Base-by-base conservation (phyloP, 1,140 invertebrate species). In the Apis florea region DNA sequence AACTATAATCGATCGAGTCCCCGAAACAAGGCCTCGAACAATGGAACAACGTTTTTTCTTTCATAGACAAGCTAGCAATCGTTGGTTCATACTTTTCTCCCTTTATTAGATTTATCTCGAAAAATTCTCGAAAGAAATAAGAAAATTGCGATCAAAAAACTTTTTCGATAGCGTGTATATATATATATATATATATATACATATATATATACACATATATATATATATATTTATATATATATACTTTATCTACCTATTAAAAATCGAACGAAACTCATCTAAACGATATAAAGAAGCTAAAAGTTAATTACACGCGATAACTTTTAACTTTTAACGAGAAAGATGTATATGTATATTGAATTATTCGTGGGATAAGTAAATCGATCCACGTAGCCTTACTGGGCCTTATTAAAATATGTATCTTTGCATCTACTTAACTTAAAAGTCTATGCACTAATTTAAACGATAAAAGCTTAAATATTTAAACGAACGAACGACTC, bases 381-480 rank as follows among this genome's bases (percentile, higher is more conserved):
- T 91, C 90, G 70, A 93, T 90, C 93, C 92, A 93, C 93, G 90
- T 89, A 93, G 93, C 93, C 93, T 93, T 93, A 93, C 92, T 93
- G 90, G 93, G 93, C 93, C 93, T 93, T 93, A 93, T 91, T 93
- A 93, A 93, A 89, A 90, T 93, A 93, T 93, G 92, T 93, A 93
- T 93, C 91, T 92, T 93, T 90, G 89, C 92, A 93, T 93, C 90
- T 92, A 92, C 87, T 92, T 91, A 93, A 92, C 49, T 21, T 91
- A 91, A 93, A 92, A 70, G 49, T 92, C 87, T 88, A 88, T 90
- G 59, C 91, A 91, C 86, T 88, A 88, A 92, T 88, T 26, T 89
- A 85, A n/a, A 86, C 49, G 74, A 78, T 89, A 89, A 89, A 40
- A 79, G 82, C 70, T 81, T 88, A 85, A 83, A 79, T 88, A 86